A percentile compares a stretch with the other conserved stretches of the same genome.
Evolutionary conservation across 2,113 vertebrate genomes (phyloP).

Genomic region (Melanotaenia duboulayi): DNA sequence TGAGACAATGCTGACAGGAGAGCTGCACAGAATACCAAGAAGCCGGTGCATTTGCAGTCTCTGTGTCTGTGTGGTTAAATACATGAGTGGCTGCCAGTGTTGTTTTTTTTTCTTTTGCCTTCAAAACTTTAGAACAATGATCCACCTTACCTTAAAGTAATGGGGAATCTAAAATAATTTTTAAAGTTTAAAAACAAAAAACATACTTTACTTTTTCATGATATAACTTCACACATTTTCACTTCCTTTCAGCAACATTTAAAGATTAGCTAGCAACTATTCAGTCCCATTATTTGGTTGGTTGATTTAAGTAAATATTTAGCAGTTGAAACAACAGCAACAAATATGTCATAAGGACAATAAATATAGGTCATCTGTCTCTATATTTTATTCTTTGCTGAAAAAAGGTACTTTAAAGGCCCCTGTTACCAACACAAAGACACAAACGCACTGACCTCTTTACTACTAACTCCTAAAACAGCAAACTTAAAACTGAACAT

Average conservation of each 20-base stretch:
- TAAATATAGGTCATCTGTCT: not conserved
- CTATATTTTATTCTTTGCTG: not conserved
- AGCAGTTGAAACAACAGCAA: not conserved
- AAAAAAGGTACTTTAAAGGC: not conserved
- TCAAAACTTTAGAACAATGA: not conserved
- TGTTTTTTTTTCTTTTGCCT: not conserved
- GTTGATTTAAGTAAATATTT: too few relatives aligned
- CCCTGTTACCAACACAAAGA: slow-evolving; percentile 13
- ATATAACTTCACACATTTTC: too few relatives aligned
- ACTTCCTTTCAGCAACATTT: too few relatives aligned
- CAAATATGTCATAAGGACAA: not conserved
- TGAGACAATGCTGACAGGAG: slow-evolving; percentile 43
- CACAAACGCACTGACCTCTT: slow-evolving; percentile 2
- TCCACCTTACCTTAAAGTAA: not conserved
- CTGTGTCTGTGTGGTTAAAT: slow-evolving; percentile 4
- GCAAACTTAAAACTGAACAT: slow-evolving; percentile 7
- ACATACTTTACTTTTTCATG: too few relatives aligned
- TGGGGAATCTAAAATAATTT: not conserved
- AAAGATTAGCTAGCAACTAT: too few relatives aligned
- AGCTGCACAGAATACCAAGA: slow-evolving; percentile 23
- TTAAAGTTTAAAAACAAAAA: not conserved
- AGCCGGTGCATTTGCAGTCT: not conserved
- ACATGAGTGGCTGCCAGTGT: not conserved
- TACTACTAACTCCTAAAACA: not conserved
- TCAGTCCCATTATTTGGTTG: too few relatives aligned